A percentile compares a stretch with the other conserved stretches of the same genome.
These are phyloP conservation scores for Hemichromis elongatus DNA, from an alignment of 2,113 vertebrate genomes.

Conservation along the genomic window DNA sequence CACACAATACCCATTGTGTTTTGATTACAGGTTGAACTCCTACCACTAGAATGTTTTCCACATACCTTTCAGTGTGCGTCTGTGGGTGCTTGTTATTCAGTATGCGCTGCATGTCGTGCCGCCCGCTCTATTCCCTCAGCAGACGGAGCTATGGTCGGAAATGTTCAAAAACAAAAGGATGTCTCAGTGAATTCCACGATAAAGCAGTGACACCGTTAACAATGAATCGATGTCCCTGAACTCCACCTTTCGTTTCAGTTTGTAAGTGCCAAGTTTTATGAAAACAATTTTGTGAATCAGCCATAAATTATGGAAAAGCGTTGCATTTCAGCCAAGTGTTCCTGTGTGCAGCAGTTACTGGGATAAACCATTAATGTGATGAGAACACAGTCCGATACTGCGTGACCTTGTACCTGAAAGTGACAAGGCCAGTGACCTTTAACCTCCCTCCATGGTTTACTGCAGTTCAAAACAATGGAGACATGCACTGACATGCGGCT, in stretches of 20 bases:
- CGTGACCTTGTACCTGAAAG: conserved; percentile 5
- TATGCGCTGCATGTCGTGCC: neutral
- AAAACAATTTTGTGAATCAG: neutral
- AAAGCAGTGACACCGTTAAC: conserved; percentile 22
- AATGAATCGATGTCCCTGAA: conserved; percentile 25
- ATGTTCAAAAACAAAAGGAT: conserved; percentile 52
- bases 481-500: conserved; percentile 4
- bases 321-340: neutral
- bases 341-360: neutral
- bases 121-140: conserved; percentile 8
- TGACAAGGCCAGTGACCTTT: conserved; percentile 22
- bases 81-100: conserved; percentile 31
- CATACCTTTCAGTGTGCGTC: conserved; percentile 46
- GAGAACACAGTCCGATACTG: neutral
- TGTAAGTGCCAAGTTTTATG: neutral
- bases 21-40: conserved; percentile 68
- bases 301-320: neutral
- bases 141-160: neutral
- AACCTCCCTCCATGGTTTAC: conserved; percentile 7
- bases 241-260: conserved; percentile 11
- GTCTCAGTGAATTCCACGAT: conserved; percentile 16
- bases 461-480: neutral
- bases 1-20: conserved; percentile 78
- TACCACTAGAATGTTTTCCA: conserved; percentile 62
- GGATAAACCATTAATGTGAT: neutral